Base-by-base conservation (phyloP, 2,113 vertebrate genomes). In the Megaleporinus macrocephalus region DNA sequence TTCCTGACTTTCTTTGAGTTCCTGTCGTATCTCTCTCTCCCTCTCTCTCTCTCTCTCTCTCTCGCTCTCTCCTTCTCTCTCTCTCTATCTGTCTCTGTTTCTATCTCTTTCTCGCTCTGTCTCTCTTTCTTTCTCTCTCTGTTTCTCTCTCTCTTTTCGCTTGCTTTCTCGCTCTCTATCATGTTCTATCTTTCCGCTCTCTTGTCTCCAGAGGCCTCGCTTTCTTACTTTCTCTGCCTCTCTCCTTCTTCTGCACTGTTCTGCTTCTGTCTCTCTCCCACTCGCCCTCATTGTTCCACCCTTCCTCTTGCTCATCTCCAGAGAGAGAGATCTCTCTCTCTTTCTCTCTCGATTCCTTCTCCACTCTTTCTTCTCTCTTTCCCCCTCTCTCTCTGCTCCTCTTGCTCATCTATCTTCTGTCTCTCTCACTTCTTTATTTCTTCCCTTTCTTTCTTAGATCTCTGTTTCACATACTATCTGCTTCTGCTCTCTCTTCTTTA, bases 311-410 rank as follows among this genome's bases (percentile, higher is more conserved):
- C 73, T 70, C 82, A 59, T 79, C 76, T 66, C 69, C 57, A 83
- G 75, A 66, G 66, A 55, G 44, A 83, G 75, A 66, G 66, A 55
- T 63, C 71, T 47, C 49, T 49, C 14, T 53, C 20, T 33, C 44
- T 16, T 73, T 86, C 62, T n/a, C n/a, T 71, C 68, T 74, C 83
- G 62, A 51, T 83, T 72, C 65, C 74, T 78, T 65, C 81, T 80
- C 12, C 47, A 10, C 20, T 24, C 9, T 68, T 53, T 24, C 13
- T 29, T 6, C 62, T 65, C 26, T 14, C 3, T 63, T 7, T 26
- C 30, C 26, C 41, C 69, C 20, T 73, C 78, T 80, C 77, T 59
- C 81, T 61, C 73, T 51, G 81, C 80, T 83, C 78, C 85, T 83
- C 73, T 65, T 62, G 79, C 84, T 36, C 36, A 36, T 36, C 36